phyloP scores from a whole-genome alignment of 2,888 invertebrate genomes.

The Cataglyphis rosenhaueri region DNA sequence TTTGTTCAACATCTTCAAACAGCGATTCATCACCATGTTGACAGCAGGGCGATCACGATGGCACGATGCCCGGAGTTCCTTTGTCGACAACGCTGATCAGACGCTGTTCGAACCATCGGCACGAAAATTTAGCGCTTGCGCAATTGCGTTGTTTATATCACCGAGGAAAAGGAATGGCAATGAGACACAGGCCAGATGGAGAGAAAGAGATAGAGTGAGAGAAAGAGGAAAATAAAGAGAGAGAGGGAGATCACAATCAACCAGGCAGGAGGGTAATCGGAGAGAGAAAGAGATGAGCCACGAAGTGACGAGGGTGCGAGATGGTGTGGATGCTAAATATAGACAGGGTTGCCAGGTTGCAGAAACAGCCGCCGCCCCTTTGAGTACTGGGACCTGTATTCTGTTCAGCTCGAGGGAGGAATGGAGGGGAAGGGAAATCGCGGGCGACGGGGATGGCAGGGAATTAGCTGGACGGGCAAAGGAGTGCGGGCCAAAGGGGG shows the following conservation, averaged over 20 bases:
- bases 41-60: constrained; percentile 8
- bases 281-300: constrained; percentile 42
- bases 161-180: constrained; percentile 60
- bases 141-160: constrained; percentile 80
- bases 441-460: constrained; percentile 57
- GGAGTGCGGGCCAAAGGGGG: constrained; percentile 64
- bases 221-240: constrained; percentile 19
- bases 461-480: constrained; percentile 54
- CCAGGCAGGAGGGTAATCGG: constrained; percentile 50
- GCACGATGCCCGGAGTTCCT: constrained; percentile 53
- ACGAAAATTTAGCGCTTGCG: constrained; percentile 74
- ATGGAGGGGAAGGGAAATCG: constrained; percentile 50
- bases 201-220: constrained; percentile 30
- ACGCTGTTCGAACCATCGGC: constrained; percentile 68
- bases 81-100: constrained; percentile 66
- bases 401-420: constrained; percentile 68
- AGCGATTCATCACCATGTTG: background rate
- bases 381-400: constrained; percentile 80
- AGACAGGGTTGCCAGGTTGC: constrained; percentile 85
- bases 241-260: constrained; percentile 15
- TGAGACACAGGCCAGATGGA: constrained; percentile 5
- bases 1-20: background rate
- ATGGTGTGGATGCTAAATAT: constrained; percentile 83
- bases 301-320: constrained; percentile 59
- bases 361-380: constrained; percentile 85